Percentiles rank a stretch among this genome's conserved stretches.
Evolutionary conservation across 2,888 invertebrate species (phyloP).

Genomic region (Pollenia labialis): DNA sequence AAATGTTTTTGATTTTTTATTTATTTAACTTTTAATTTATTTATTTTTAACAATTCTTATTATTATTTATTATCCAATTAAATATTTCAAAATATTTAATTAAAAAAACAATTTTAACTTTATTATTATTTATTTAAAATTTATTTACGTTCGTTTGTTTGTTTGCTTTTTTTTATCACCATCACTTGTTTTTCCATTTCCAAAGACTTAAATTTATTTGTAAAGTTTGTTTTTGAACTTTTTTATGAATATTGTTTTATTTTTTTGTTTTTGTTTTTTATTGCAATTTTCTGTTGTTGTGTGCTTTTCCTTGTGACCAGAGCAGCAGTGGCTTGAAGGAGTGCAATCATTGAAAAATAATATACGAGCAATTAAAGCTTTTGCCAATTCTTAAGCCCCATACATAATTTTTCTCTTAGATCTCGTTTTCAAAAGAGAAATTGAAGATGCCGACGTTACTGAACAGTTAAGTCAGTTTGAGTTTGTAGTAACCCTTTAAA

Average conservation of each 20-base stretch:
- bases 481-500: too few relatives aligned
- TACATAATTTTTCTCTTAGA: too few relatives aligned
- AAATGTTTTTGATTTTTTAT: constrained; percentile 56
- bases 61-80: constrained; percentile 36
- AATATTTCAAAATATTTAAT: constrained; percentile 28
- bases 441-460: too few relatives aligned
- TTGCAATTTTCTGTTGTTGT: constrained; percentile 53
- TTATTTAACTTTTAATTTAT: constrained; percentile 68
- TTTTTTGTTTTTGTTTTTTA: constrained; percentile 20
- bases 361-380: too few relatives aligned
- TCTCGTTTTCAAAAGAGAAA: too few relatives aligned
- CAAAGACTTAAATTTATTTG: constrained; percentile 22
- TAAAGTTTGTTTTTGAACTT: constrained; percentile 17
- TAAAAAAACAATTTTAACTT: not conserved
- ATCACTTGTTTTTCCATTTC: constrained; percentile 55
- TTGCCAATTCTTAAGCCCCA: too few relatives aligned
- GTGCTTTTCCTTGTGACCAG: constrained; percentile 25
- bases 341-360: constrained; percentile 2
- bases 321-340: not conserved
- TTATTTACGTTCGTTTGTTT: not conserved
- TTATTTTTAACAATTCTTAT: constrained; percentile 41
- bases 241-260: constrained; percentile 45
- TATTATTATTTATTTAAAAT: constrained; percentile 18
- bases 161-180: not conserved
- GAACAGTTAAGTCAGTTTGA: too few relatives aligned